Evolutionary conservation across 1,140 invertebrate genomes (phyloP).

Genomic region (Euschistus heros): DNA sequence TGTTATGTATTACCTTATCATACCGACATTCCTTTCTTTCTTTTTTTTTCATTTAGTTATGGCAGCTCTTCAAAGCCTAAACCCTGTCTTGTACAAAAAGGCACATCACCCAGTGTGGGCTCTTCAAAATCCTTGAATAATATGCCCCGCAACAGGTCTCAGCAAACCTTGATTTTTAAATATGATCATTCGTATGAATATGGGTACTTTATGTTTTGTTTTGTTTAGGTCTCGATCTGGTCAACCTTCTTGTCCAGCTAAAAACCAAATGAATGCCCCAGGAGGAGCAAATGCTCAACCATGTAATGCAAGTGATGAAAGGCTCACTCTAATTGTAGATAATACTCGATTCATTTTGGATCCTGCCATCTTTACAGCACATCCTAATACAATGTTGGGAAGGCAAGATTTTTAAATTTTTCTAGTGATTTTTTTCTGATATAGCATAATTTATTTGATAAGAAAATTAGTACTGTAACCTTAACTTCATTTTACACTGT

Average conservation of each 20-base stretch:
- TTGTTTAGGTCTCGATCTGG: conserved; percentile 29
- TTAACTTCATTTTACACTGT: too few relatives aligned
- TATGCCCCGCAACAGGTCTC: conserved; percentile 42
- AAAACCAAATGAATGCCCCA: conserved; percentile 30
- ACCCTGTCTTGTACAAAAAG: conserved; percentile 58
- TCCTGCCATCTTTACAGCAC: conserved; percentile 77
- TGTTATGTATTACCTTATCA: background rate
- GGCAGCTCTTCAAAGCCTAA: conserved; percentile 57
- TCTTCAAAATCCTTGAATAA: conserved; percentile 41
- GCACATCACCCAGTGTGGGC: conserved; percentile 40
- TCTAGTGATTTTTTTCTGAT: background rate
- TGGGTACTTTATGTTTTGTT: conserved; percentile 1
- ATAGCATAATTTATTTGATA: too few relatives aligned
- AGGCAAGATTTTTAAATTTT: conserved; percentile 36
- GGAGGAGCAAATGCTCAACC: conserved; percentile 16
- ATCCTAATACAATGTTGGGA: conserved; percentile 88
- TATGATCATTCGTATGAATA: too few relatives aligned
- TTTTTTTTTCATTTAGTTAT: conserved; percentile 39
- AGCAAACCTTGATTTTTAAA: conserved; percentile 24
- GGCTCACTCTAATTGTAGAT: conserved; percentile 86
- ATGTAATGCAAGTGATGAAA: conserved; percentile 46
- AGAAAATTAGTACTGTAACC: too few relatives aligned
- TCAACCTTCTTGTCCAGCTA: conserved; percentile 29
- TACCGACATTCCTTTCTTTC: background rate
- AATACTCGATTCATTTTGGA: conserved; percentile 80